Percentiles rank a stretch among this genome's conserved stretches.
These are phyloP conservation scores for Sinocyclocheilus rhinocerous DNA, from an alignment of 2,113 vertebrate genomes.

Conservation along the genomic window DNA sequence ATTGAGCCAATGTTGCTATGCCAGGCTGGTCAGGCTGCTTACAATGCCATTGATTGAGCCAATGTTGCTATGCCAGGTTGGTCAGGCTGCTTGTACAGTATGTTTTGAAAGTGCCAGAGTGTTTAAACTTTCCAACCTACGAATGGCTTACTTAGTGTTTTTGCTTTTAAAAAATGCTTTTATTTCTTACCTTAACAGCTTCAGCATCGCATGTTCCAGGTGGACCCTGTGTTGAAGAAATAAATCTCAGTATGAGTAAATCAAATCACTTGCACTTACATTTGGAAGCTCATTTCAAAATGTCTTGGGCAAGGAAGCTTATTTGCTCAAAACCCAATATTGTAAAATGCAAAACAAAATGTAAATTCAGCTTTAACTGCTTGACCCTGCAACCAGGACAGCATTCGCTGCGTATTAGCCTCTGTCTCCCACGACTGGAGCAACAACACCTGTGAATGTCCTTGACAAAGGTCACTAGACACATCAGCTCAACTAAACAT, in stretches of 20 bases:
- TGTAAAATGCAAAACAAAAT: not conserved
- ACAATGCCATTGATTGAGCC: not conserved
- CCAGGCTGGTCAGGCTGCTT: not conserved
- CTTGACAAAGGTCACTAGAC: constrained; percentile 45
- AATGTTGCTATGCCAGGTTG: not conserved
- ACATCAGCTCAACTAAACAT: constrained; percentile 40
- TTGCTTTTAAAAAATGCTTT: not conserved
- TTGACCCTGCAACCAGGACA: not conserved
- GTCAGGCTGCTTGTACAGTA: not conserved
- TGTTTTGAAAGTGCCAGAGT: not conserved
- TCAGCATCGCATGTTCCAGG: constrained; percentile 49
- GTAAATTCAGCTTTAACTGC: not conserved
- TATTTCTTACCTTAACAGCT: constrained; percentile 54
- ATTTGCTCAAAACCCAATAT: not conserved
- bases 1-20: not conserved
- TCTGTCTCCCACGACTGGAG: not conserved
- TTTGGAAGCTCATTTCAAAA: not conserved
- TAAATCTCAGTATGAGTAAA: constrained; percentile 14
- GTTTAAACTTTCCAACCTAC: not conserved
- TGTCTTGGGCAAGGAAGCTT: not conserved
- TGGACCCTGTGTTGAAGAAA: constrained; percentile 48
- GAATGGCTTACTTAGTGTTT: not conserved
- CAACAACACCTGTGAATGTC: constrained; percentile 28
- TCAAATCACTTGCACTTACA: not conserved
- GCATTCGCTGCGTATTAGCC: not conserved